These are phyloP conservation scores for Urocynchramus pylzowi DNA, from an alignment of 2,113 vertebrate species.

Conservation along the genomic window DNA sequence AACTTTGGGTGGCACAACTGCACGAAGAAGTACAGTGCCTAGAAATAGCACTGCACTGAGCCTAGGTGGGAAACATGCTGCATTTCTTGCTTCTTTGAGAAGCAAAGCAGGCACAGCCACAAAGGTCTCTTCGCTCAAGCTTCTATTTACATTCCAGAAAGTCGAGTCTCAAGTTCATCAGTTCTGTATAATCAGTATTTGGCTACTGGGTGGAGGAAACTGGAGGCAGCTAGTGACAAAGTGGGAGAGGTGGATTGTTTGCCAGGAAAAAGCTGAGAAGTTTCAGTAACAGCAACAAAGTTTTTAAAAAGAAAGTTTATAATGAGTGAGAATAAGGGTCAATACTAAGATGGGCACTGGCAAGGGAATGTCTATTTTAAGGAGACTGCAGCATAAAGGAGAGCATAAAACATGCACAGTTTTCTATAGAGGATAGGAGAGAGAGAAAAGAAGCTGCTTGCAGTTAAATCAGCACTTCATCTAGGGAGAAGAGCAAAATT, in stretches of 20 bases:
- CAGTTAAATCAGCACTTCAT: not conserved
- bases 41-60: not conserved
- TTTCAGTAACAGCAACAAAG: not conserved
- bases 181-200: not conserved
- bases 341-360: not conserved
- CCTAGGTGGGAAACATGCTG: not conserved
- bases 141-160: not conserved
- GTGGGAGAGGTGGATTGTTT: not conserved
- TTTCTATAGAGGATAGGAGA: not conserved
- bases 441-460: not conserved
- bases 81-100: not conserved
- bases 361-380: not conserved
- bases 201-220: slow-evolving; percentile 18
- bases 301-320: not conserved
- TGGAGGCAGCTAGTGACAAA: not conserved
- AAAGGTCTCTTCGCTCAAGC: not conserved
- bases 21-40: fast-evolving
- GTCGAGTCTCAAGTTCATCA: not conserved
- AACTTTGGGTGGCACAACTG: not conserved
- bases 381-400: not conserved
- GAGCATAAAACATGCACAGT: not conserved
- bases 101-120: not conserved
- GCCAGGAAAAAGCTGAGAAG: not conserved
- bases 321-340: not conserved
- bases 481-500: not conserved